Evolutionary conservation across 2,113 vertebrate species (phyloP), one percentile per base, ranked within the genome.

Genomic region (Myotis lucifugus): DNA sequence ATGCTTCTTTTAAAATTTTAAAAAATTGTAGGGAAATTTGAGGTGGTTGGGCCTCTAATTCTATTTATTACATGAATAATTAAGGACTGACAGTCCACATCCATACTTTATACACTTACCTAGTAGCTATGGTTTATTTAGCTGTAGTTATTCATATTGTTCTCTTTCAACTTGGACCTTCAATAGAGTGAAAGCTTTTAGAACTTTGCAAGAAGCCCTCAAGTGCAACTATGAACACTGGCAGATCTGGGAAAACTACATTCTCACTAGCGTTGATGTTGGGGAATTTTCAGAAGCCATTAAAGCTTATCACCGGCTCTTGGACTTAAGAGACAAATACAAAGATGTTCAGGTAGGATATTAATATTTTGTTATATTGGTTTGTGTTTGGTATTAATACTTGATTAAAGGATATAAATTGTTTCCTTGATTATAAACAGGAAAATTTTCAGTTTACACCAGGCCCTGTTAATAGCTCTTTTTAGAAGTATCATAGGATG

Each of bases 161-260:
- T 90, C 7, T 93, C 18, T 89, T 91, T 48, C 59, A 88, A 79
- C 91, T 96, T 87, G 94, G 13, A 88, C 93, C n/a, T 85, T 95
- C 18, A 32, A 87, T 97, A 99, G 99, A 97, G 97, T 97, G 69
- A 99, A 99, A 98, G 99, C 99, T 54, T 99, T 99, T 95, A 98
- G 98, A 78, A 99, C 99, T 7, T 99, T 99, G 73, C 99, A 99
- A 88, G 99, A 99, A 98, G 99, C 99, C 61, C 98, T 99, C 84
- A 99, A 99, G 96, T 99, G 99, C 97, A 99, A 99, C 98, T 99
- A 98, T 42, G 99, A 99, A 87, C 99, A 99, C 91, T 99, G 99
- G 99, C 99, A 99, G 98, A 99, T 99, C 97, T 99, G 99, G 99
- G 99, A 99, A 98, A 99, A 99, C 97, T 99, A 99, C 96, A 98